phyloP scores from a whole-genome alignment of 2,113 vertebrate species.

The Phalacrocorax pelagicus region DNA sequence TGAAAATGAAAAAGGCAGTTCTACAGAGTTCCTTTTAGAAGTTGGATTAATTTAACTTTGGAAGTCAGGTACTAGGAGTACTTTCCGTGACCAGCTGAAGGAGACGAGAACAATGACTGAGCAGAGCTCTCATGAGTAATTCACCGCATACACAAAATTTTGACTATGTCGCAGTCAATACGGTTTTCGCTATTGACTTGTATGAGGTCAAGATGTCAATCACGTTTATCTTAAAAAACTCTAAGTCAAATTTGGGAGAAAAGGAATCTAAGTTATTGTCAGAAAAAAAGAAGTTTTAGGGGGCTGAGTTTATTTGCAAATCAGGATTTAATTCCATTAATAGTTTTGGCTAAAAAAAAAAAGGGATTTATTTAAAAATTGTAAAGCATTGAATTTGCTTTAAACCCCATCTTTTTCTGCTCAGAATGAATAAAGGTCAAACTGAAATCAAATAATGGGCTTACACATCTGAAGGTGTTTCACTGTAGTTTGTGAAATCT shows the following conservation, averaged over 20 bases:
- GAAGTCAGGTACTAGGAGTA: background rate
- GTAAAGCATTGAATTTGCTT: background rate
- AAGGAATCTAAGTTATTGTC: background rate
- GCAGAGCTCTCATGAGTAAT: background rate
- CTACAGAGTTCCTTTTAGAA: background rate
- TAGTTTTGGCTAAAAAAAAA: background rate
- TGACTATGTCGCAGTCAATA: background rate
- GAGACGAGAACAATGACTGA: background rate
- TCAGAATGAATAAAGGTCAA: background rate
- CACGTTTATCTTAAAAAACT: background rate
- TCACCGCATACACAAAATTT: background rate
- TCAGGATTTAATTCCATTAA: background rate
- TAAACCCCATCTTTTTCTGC: background rate
- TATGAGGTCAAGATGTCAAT: background rate
- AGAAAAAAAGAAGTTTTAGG: background rate
- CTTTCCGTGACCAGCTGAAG: background rate
- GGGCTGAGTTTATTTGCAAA: background rate
- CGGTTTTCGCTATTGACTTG: background rate
- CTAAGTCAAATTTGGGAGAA: background rate
- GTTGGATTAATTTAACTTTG: background rate
- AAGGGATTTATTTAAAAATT: background rate
- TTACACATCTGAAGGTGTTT: background rate
- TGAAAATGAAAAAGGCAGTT: background rate
- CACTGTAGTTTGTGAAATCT: background rate
- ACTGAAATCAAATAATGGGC: background rate